Conservation (phyloP, 2,888 invertebrate genomes). For the Tineola bisselliella region DNA sequence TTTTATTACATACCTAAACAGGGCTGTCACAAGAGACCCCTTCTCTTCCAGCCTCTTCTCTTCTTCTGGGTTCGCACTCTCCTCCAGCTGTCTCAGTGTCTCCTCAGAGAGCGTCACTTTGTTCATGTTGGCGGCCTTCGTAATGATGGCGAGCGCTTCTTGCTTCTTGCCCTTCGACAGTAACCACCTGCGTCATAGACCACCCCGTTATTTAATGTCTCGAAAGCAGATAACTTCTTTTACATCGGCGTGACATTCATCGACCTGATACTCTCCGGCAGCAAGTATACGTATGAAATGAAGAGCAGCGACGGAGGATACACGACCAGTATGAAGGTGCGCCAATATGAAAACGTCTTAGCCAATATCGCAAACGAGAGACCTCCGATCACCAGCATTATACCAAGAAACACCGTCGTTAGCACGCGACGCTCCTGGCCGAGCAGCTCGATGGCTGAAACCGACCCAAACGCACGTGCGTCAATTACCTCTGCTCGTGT, state of each 20-base stretch:
- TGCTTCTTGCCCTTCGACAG: slow-evolving; percentile 73
- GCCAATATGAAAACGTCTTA: slow-evolving; percentile 77
- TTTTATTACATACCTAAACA: not conserved
- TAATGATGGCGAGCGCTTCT: slow-evolving; percentile 72
- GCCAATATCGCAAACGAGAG: slow-evolving; percentile 74
- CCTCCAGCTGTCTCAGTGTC: slow-evolving; percentile 25
- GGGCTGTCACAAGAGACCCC: slow-evolving; percentile 24
- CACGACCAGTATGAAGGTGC: slow-evolving; percentile 71
- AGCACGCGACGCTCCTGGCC: slow-evolving; percentile 54
- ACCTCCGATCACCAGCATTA: slow-evolving; percentile 74
- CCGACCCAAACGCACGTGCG: not conserved
- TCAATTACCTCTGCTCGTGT: too few species aligned
- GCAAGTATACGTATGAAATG: slow-evolving; percentile 72
- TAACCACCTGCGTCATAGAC: slow-evolving; percentile 77
- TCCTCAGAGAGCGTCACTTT: slow-evolving; percentile 54
- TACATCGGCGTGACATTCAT: too few species aligned
- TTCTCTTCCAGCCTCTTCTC: slow-evolving; percentile 30
- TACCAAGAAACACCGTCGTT: slow-evolving; percentile 52
- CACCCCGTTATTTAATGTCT: too few species aligned
- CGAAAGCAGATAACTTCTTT: too few species aligned
- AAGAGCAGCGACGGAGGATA: slow-evolving; percentile 77
- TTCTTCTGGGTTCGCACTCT: slow-evolving; percentile 20
- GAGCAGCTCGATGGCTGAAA: slow-evolving; percentile 48
- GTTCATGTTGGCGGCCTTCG: slow-evolving; percentile 72
- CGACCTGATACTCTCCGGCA: slow-evolving; percentile 74